Percentiles rank a stretch among this genome's conserved stretches.
Conservation (phyloP, 2,113 vertebrate species). For the Pelusios castaneus region DNA sequence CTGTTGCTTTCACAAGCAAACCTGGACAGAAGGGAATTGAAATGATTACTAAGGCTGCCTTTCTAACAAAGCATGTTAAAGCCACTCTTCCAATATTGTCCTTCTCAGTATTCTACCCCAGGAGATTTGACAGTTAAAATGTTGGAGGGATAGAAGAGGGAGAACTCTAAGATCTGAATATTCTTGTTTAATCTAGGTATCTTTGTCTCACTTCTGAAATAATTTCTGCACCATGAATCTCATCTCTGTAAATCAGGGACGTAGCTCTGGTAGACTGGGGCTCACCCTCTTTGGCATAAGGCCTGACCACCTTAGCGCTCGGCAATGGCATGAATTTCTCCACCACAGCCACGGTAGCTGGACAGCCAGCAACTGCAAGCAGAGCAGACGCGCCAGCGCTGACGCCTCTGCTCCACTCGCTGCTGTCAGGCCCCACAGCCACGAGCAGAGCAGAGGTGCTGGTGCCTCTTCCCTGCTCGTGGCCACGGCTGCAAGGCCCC, state of each 20-base stretch:
- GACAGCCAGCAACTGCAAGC: no score
- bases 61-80: rapidly evolving
- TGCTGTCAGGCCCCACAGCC: no score
- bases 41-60: rapidly evolving
- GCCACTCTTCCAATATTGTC: not conserved
- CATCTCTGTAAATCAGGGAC: not conserved
- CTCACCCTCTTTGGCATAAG: no score
- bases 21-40: not conserved
- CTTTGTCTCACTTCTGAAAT: rapidly evolving
- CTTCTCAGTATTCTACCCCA: not conserved
- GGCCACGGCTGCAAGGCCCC: no score
- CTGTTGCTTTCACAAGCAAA: not conserved
- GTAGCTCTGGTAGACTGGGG: no score
- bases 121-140: not conserved
- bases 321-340: no score
- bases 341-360: no score
- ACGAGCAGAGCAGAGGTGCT: no score
- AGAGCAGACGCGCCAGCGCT: no score
- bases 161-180: not conserved
- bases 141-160: not conserved
- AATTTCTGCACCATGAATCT: not conserved
- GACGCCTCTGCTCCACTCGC: no score
- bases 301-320: no score
- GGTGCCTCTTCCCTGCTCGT: no score
- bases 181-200: not conserved